Evolutionary conservation across 2,888 invertebrate species (phyloP).

Genomic region (Tenthredo amoena): DNA sequence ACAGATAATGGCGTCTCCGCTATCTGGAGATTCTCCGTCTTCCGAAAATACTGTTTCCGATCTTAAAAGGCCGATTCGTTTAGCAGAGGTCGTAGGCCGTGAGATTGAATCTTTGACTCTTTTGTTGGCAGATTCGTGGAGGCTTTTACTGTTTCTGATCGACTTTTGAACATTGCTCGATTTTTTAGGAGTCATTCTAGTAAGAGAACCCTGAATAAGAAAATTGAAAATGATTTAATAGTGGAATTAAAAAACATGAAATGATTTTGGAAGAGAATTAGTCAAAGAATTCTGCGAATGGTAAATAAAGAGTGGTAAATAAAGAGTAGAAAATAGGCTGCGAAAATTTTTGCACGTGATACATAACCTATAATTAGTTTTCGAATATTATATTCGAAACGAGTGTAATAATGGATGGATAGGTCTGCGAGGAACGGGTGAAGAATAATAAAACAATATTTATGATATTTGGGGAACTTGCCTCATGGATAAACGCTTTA

Average conservation of each 20-base stretch:
- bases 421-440: background rate
- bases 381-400: background rate
- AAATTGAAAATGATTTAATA: background rate
- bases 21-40: conserved; percentile 12
- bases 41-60: background rate
- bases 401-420: background rate
- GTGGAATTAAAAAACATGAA: background rate
- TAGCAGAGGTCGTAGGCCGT: background rate
- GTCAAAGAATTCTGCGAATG: background rate
- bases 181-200: background rate
- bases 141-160: background rate
- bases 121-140: background rate
- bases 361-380: background rate
- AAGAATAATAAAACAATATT: background rate
- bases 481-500: background rate
- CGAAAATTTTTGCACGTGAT: background rate
- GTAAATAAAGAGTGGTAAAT: background rate
- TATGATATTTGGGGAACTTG: background rate
- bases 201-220: background rate
- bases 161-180: background rate
- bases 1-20: background rate
- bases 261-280: background rate
- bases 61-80: background rate
- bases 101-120: background rate
- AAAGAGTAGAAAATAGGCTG: background rate